phyloP scores from a whole-genome alignment of 2,888 invertebrate species.

The Tetragonisca angustula region DNA sequence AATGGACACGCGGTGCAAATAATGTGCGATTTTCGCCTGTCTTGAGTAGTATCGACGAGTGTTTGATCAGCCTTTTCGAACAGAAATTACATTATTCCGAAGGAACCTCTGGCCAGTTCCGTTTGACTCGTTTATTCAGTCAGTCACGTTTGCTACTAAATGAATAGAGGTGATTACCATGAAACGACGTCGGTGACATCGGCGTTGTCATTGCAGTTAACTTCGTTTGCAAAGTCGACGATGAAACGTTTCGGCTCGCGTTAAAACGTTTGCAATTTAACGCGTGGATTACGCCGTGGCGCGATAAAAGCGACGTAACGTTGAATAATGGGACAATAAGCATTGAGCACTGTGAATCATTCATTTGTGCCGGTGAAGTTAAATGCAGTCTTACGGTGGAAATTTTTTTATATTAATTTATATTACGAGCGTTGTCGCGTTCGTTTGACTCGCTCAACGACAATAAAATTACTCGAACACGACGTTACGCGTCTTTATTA shows the following conservation, averaged over 20 bases:
- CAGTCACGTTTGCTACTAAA: constrained; percentile 13
- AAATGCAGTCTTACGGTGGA: not conserved
- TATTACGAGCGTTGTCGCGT: not conserved
- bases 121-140: constrained; percentile 25
- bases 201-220: constrained; percentile 29
- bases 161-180: constrained; percentile 41
- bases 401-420: not conserved
- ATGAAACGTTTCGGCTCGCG: not conserved
- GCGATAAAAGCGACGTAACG: constrained; percentile 4
- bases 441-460: not conserved
- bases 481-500: not conserved
- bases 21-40: constrained; percentile 12
- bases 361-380: not conserved
- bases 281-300: not conserved
- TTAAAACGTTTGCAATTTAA: constrained; percentile 26
- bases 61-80: constrained; percentile 23
- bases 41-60: not conserved
- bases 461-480: not conserved
- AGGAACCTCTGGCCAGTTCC: not conserved
- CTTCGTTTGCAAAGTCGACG: constrained; percentile 5
- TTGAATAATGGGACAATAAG: constrained; percentile 11
- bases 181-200: constrained; percentile 11
- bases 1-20: constrained; percentile 25
- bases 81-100: constrained; percentile 30
- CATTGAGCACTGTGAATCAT: not conserved